A percentile compares a stretch with the other conserved stretches of the same genome.
Conservation (phyloP, 2,888 invertebrate species). For the Lacanobia wlatinum region DNA sequence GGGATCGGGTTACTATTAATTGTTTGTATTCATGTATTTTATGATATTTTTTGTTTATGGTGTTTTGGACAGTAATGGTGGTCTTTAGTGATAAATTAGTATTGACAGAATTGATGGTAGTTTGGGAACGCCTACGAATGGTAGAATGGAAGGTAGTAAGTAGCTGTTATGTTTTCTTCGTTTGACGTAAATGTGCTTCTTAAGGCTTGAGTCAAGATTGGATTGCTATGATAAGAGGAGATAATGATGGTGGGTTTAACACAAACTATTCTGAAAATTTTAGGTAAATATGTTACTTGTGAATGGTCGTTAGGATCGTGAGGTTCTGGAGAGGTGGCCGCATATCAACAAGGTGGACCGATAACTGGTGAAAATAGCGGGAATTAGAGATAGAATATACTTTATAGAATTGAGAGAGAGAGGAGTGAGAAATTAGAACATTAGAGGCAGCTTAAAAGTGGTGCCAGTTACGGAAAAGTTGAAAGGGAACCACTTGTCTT, state of each 20-base stretch:
- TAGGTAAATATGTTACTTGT: background rate
- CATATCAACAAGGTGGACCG: background rate
- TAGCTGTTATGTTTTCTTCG: constrained; percentile 25
- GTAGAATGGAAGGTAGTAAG: constrained; percentile 10
- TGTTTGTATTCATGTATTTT: constrained; percentile 58
- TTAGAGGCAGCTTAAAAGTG: too few species aligned
- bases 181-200: constrained; percentile 25
- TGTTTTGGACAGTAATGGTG: constrained; percentile 36
- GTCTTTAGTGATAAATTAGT: constrained; percentile 48
- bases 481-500: too few species aligned
- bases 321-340: background rate
- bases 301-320: too few species aligned
- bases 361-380: background rate
- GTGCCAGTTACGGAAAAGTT: too few species aligned
- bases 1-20: constrained; percentile 67
- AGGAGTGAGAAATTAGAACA: too few species aligned
- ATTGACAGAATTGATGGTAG: constrained; percentile 25
- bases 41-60: constrained; percentile 50
- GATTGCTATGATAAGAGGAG: constrained; percentile 5
- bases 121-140: constrained; percentile 27
- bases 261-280: constrained; percentile 9
- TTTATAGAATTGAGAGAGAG: too few species aligned
- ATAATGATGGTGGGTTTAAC: background rate
- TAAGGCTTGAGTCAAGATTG: constrained; percentile 2
- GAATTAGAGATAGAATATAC: background rate